Evolutionary conservation across 2,797 vertebrate genomes (phyloP).

Genomic region (Pipistrellus pipistrellus): DNA sequence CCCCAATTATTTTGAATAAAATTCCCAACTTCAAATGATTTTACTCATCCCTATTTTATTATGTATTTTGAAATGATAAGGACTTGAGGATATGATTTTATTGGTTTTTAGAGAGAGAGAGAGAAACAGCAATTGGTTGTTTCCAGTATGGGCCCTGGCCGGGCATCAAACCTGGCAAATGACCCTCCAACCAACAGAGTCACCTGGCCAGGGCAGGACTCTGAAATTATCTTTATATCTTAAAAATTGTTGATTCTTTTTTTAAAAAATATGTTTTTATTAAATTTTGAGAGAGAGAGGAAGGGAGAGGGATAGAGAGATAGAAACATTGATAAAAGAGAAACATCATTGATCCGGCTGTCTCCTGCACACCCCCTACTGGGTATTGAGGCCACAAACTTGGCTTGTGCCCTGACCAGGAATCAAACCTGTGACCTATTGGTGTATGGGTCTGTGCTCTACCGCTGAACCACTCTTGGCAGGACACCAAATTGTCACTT

Average conservation of each 20-base stretch:
- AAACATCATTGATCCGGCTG: too few species aligned
- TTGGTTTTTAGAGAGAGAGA: background rate
- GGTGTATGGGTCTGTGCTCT: too few species aligned
- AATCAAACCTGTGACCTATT: too few species aligned
- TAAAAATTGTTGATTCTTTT: background rate
- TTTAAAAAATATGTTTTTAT: too few species aligned
- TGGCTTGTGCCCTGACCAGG: too few species aligned
- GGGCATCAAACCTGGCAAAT: background rate
- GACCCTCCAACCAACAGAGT: background rate
- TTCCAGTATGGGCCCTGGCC: background rate
- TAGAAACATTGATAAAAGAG: too few species aligned
- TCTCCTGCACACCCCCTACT: too few species aligned
- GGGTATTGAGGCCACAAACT: too few species aligned
- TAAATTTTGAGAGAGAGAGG: too few species aligned
- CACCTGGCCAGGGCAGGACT: background rate
- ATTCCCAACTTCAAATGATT: background rate
- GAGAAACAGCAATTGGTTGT: background rate
- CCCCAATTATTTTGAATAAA: slow-evolving; percentile 25
- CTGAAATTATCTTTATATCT: background rate
- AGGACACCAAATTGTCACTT: too few species aligned
- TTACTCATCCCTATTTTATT: slow-evolving; percentile 19
- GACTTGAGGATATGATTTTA: background rate
- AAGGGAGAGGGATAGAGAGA: too few species aligned
- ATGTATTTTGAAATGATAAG: background rate
- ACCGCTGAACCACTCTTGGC: too few species aligned